Base-by-base conservation (phyloP, 2,888 invertebrate species). In the Amblyteles armatorius region DNA sequence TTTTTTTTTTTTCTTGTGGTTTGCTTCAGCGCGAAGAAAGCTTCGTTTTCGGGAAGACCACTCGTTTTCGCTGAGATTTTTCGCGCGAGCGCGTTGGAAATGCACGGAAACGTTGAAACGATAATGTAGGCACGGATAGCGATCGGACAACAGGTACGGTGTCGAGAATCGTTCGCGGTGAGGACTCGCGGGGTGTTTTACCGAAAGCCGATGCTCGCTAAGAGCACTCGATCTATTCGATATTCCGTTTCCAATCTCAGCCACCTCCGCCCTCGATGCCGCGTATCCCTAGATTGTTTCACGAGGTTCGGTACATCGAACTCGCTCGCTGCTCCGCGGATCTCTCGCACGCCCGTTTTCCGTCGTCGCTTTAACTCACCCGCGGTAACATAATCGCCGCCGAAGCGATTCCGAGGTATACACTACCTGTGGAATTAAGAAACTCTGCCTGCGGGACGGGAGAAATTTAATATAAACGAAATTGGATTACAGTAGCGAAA, bases 151-250 rank as follows among this genome's bases (percentile, higher is more conserved):
- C 80, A 69, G 73, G 22, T 5, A 48, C 73, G 77, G 78, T 81
- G 74, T 76, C 60, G 67, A 76, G 57, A 52, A 71, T 72, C 55
- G 29, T 68, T n/a, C 48, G 29, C 44, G 33, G 44, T 44, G 26
- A 44, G 48, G n/a, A 29, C 29, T 29, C 16, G 16, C 26, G 16
- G 44, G 69, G 40, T 79, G 82, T 72, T 76, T 50, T 57, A 36
- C 52, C 11, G 60, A 79, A 60, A 77, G 26, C 69, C 81, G 69
- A 84, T 78, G 73, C 57, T 44, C 48, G 36, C 68, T 69, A 60
- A 80, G 82, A 82, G 77, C 82, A 79, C 85, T 87, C 85, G 82
- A 87, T 87, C 82, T 86, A 85, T 86, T 86, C 87, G 86, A 87
- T 87, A 87, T 87, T 87, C 87, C 80, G 63, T 87, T 87, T 83